Percentiles rank a stretch among this genome's conserved stretches.
Evolutionary conservation across 92 coral and sea anemone species (phyloP).

Genomic region (Parazoanthus swiftii): DNA sequence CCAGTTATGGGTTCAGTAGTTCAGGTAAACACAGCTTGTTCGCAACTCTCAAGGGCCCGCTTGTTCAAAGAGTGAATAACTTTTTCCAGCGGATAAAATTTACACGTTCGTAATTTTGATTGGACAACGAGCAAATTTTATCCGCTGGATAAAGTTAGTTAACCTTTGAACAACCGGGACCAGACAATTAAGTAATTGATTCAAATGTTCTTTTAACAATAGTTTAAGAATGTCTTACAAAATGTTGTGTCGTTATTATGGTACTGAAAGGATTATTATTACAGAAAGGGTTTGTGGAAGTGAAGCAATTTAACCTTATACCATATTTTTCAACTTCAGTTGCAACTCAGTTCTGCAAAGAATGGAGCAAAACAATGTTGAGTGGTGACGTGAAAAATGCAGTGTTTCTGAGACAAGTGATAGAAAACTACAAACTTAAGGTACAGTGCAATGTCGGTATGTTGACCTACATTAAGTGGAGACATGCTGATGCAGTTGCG

Average conservation of each 20-base stretch:
- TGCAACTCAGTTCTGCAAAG: slow-evolving; percentile 81
- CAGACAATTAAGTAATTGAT: too few relatives aligned
- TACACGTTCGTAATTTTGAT: too few relatives aligned
- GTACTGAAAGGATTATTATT: too few relatives aligned
- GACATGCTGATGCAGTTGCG: too few relatives aligned
- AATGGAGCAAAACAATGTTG: slow-evolving; percentile 91
- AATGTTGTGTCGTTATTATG: too few relatives aligned
- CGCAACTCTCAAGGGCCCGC: neutral
- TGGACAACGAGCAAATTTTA: too few relatives aligned
- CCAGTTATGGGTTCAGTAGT: slow-evolving; percentile 45
- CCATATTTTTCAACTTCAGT: slow-evolving; percentile 46
- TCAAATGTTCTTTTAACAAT: too few relatives aligned
- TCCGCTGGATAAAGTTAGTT: too few relatives aligned
- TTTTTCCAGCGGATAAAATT: too few relatives aligned
- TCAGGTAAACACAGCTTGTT: slow-evolving; percentile 33
- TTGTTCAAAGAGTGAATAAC: too few relatives aligned
- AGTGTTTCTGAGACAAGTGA: slow-evolving; percentile 94
- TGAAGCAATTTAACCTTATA: neutral
- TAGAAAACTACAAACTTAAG: slow-evolving; percentile 94
- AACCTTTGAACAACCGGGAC: too few relatives aligned
- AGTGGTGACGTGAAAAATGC: slow-evolving; percentile 78
- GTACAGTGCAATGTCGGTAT: slow-evolving; percentile 34
- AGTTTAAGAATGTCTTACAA: too few relatives aligned
- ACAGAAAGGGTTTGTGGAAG: neutral
- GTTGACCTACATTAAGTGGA: neutral